Evolutionary conservation across 2,888 invertebrate species (phyloP).

Genomic region (Quadroppia sp.): DNA sequence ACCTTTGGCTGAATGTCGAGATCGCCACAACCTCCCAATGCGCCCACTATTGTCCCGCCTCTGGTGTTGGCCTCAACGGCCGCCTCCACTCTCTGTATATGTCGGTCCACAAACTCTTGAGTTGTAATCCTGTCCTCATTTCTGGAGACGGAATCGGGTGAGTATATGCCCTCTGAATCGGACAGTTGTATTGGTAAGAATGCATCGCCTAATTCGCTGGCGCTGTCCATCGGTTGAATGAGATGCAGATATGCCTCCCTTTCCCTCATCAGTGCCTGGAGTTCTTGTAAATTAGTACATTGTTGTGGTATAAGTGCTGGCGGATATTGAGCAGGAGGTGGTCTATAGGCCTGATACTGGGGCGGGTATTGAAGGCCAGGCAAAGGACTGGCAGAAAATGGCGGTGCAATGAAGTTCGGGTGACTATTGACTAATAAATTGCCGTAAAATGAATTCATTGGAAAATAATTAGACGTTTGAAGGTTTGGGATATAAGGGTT

Average conservation of each 20-base stretch:
- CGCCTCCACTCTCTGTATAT: slow-evolving; percentile 24
- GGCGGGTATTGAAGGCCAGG: neutral
- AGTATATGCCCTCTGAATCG: slow-evolving; percentile 43
- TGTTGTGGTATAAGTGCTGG: neutral
- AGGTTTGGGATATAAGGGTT: neutral
- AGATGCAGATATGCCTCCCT: slow-evolving; percentile 35
- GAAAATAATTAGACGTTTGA: neutral
- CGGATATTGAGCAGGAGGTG: neutral
- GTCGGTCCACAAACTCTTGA: neutral
- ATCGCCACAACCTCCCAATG: too few species aligned
- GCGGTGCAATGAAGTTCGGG: neutral
- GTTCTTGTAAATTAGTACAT: slow-evolving; percentile 31
- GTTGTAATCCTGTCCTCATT: neutral
- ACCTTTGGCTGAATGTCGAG: too few species aligned
- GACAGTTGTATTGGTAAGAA: slow-evolving; percentile 46
- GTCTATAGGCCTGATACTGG: neutral
- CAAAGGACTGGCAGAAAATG: neutral
- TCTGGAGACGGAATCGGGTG: neutral
- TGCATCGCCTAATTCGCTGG: slow-evolving; percentile 43
- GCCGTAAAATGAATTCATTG: slow-evolving; percentile 18
- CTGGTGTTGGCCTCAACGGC: neutral
- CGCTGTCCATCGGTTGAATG: slow-evolving; percentile 42
- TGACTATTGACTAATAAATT: neutral
- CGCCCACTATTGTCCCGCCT: neutral
- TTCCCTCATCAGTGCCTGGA: slow-evolving; percentile 20